These are phyloP conservation scores for Carassius carassius DNA, from an alignment of 2,113 vertebrate genomes.

Conservation along the genomic window DNA sequence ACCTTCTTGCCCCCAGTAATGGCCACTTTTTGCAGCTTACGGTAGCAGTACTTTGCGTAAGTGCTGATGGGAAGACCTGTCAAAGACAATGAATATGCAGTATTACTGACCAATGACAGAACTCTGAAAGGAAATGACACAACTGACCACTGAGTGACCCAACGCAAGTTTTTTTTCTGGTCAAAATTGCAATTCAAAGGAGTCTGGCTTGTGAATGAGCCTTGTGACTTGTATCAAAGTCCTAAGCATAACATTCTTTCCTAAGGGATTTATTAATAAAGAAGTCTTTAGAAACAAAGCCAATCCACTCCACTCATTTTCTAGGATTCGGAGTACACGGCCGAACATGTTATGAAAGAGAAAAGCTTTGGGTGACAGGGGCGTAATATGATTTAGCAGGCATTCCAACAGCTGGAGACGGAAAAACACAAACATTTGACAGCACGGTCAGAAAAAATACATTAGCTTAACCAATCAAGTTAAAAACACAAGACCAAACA, in stretches of 20 bases:
- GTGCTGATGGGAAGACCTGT: conserved; percentile 81
- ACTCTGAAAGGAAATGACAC: not conserved
- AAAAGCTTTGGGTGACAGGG: not conserved
- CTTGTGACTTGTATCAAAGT: conserved; percentile 10
- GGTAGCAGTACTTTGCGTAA: conserved; percentile 82
- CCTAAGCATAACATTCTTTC: not conserved
- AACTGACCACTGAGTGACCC: not conserved
- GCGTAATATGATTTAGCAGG: not conserved
- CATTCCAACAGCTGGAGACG: not conserved
- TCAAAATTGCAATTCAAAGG: not conserved
- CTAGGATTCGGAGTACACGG: not conserved
- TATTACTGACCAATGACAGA: conserved; percentile 9
- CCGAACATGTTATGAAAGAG: not conserved
- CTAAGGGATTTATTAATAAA: conserved; percentile 11
- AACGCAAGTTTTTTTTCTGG: not conserved
- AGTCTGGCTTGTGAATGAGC: conserved; percentile 1
- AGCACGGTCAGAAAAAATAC: not conserved
- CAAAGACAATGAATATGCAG: conserved; percentile 1
- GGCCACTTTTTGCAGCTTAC: conserved; percentile 81
- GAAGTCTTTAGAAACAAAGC: conserved; percentile 14
- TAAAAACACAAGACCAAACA: conserved; percentile 46
- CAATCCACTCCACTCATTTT: not conserved
- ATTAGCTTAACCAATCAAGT: not conserved
- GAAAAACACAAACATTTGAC: no score
- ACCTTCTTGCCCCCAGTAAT: conserved; percentile 84